Conservation (phyloP, 2,888 invertebrate genomes). For the Pomacea canaliculata region DNA sequence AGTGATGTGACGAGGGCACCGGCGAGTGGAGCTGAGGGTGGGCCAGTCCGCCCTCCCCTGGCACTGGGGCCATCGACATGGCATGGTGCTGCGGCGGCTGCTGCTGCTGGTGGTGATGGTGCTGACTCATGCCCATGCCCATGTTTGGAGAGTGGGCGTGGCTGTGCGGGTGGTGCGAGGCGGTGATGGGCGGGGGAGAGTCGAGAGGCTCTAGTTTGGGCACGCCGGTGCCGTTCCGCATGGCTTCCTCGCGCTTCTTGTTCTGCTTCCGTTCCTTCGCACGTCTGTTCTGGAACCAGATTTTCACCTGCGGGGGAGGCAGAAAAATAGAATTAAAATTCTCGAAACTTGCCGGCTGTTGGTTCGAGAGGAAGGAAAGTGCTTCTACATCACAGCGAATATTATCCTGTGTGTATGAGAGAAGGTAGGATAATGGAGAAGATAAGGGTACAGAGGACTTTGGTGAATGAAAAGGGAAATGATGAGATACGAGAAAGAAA, state of each 20-base stretch:
- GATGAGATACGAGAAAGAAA: no score
- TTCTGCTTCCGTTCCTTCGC: conserved; percentile 83
- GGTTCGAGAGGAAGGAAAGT: neutral
- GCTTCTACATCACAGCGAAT: no score
- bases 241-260: conserved; percentile 78
- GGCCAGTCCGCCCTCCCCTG: neutral
- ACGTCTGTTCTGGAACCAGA: conserved; percentile 62
- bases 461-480: no score
- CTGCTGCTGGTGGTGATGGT: conserved; percentile 11
- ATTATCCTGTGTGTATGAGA: no score
- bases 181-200: conserved; percentile 25
- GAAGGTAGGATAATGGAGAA: no score
- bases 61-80: neutral
- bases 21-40: conserved; percentile 27
- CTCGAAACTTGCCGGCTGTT: neutral
- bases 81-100: conserved; percentile 31
- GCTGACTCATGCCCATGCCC: conserved; percentile 35
- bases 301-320: conserved; percentile 47
- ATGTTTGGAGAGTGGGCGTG: conserved; percentile 36
- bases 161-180: conserved; percentile 32
- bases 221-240: conserved; percentile 23
- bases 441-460: no score
- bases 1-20: conserved; percentile 28
- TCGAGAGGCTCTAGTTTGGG: conserved; percentile 31
- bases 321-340: neutral